Evolutionary conservation across 2,888 invertebrate genomes (phyloP).

Genomic region (Troglohyphantes excavatus): DNA sequence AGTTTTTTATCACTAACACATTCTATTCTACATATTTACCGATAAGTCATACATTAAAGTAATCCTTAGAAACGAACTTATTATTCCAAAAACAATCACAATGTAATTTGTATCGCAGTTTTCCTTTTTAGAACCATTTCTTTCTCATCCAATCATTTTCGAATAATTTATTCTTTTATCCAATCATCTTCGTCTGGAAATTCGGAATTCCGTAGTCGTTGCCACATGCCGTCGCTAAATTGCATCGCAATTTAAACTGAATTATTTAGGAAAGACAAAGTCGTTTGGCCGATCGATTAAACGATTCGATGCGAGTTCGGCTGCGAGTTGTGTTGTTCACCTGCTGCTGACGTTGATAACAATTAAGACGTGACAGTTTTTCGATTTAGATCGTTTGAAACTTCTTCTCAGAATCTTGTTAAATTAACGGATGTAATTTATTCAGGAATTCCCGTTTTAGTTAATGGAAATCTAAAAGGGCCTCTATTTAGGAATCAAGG

Average conservation of each 20-base stretch:
- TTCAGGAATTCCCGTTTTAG: background rate
- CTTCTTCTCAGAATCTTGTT: background rate
- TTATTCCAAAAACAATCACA: too few relatives aligned
- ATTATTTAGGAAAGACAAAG: constrained; percentile 19
- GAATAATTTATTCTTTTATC: background rate
- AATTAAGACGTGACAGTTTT: constrained; percentile 15
- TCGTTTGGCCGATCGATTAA: constrained; percentile 46
- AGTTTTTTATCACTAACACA: too few relatives aligned
- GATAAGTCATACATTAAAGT: too few relatives aligned
- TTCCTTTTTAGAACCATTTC: background rate
- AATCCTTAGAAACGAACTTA: too few relatives aligned
- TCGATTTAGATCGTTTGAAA: background rate
- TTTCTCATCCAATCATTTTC: background rate
- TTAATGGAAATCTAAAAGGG: background rate
- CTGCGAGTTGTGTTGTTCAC: constrained; percentile 8
- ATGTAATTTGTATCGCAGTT: background rate
- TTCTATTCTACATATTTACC: too few relatives aligned
- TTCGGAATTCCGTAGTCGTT: background rate
- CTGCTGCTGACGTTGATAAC: constrained; percentile 3
- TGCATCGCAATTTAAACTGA: constrained; percentile 31
- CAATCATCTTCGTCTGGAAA: constrained; percentile 3
- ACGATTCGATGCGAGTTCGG: constrained; percentile 23
- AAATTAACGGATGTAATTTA: background rate
- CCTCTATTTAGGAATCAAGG: background rate
- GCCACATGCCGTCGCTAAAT: background rate